Conservation (phyloP, 2,888 invertebrate genomes). For the Dryomyza anilis region DNA sequence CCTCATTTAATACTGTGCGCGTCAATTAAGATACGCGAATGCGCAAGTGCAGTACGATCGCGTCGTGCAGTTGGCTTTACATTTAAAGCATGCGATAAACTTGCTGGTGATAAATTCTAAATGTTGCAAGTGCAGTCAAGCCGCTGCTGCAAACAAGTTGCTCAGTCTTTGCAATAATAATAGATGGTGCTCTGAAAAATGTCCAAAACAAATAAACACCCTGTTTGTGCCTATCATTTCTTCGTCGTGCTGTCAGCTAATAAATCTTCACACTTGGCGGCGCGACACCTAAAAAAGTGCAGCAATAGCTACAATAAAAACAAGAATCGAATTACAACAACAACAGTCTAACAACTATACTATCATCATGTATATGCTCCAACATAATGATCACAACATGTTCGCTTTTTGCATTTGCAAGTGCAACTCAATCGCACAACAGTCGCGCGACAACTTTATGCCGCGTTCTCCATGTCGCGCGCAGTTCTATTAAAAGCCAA, state of each 20-base stretch:
- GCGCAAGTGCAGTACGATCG: background rate
- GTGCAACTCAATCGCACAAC: background rate
- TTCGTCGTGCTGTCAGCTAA: slow-evolving; percentile 32
- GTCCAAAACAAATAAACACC: too few relatives aligned
- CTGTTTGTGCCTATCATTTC: background rate
- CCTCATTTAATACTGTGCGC: background rate
- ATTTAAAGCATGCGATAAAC: background rate
- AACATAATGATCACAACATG: background rate
- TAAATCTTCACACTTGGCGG: slow-evolving; percentile 32
- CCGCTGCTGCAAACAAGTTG: background rate
- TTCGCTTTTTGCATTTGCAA: background rate
- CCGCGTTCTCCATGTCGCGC: too few relatives aligned
- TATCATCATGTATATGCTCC: background rate
- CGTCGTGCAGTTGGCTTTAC: background rate
- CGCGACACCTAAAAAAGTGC: background rate
- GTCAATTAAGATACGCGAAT: background rate
- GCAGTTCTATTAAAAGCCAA: slow-evolving; percentile 55
- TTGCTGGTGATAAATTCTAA: slow-evolving; percentile 6
- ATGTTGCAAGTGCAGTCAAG: slow-evolving; percentile 20
- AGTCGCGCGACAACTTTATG: too few relatives aligned
- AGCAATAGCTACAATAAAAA: background rate
- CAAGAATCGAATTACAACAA: background rate
- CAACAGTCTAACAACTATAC: background rate
- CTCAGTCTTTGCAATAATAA: too few relatives aligned
- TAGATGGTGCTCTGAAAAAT: background rate